Conservation (phyloP, 2,113 vertebrate genomes). For the Rallus limicola region DNA sequence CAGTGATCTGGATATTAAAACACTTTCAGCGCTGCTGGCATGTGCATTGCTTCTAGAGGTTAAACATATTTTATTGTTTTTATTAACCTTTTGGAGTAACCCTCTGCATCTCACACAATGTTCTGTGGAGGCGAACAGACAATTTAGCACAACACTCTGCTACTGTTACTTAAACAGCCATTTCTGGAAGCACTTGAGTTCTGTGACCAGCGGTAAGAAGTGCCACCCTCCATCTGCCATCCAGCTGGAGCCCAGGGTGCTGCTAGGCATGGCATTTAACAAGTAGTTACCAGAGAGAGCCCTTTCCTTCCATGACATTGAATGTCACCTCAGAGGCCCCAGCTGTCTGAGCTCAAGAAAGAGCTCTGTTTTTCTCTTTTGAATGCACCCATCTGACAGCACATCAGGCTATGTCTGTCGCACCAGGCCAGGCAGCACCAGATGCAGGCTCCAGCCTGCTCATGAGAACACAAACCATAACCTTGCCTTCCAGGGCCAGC, state of each 20-base stretch:
- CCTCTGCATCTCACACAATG: background rate
- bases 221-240: background rate
- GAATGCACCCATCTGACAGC: background rate
- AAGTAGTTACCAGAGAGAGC: background rate
- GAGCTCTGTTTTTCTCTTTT: background rate
- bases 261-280: background rate
- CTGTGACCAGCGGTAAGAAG: background rate
- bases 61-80: background rate
- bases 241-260: background rate
- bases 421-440: background rate
- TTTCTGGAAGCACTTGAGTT: background rate
- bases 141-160: background rate
- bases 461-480: background rate
- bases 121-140: background rate
- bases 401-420: background rate
- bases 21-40: background rate
- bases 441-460: background rate
- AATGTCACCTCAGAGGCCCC: background rate
- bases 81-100: background rate
- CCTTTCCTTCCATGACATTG: background rate
- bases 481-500: background rate
- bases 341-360: background rate
- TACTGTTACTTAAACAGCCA: background rate
- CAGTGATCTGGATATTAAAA: background rate
- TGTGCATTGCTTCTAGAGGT: background rate